Conservation (phyloP, 2,888 invertebrate genomes). For the Catonia carolina region DNA sequence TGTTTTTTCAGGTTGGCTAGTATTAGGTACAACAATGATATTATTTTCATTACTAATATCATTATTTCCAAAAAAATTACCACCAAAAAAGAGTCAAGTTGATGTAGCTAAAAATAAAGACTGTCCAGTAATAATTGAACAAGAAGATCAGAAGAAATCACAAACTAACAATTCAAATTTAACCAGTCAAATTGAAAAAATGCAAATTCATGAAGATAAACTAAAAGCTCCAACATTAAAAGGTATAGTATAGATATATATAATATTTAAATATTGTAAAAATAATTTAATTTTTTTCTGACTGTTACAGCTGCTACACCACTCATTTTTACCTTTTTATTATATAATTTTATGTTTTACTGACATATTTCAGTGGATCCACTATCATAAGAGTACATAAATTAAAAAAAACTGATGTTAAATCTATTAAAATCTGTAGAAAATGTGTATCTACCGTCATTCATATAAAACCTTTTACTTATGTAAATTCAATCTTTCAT, state of each 20-base stretch:
- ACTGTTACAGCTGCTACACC: too few relatives aligned
- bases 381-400: not conserved
- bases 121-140: not conserved
- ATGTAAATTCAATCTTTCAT: too few relatives aligned
- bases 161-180: not conserved
- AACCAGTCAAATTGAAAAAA: slow-evolving; percentile 38
- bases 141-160: not conserved
- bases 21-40: slow-evolving; percentile 51
- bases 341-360: too few relatives aligned
- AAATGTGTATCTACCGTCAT: too few relatives aligned
- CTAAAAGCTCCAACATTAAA: slow-evolving; percentile 20
- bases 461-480: too few relatives aligned
- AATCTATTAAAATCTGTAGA: too few relatives aligned
- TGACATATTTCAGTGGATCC: too few relatives aligned
- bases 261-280: not conserved
- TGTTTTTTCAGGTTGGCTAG: slow-evolving; percentile 42
- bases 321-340: too few relatives aligned
- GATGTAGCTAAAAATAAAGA: slow-evolving; percentile 1
- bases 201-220: slow-evolving; percentile 33
- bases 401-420: not conserved
- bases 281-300: not conserved
- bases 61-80: slow-evolving; percentile 55
- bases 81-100: slow-evolving; percentile 35
- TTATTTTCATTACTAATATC: slow-evolving; percentile 56
- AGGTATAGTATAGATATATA: slow-evolving; percentile 9